Evolutionary conservation across 2,888 invertebrate species (phyloP).

Genomic region (Steinernema scapterisci): DNA sequence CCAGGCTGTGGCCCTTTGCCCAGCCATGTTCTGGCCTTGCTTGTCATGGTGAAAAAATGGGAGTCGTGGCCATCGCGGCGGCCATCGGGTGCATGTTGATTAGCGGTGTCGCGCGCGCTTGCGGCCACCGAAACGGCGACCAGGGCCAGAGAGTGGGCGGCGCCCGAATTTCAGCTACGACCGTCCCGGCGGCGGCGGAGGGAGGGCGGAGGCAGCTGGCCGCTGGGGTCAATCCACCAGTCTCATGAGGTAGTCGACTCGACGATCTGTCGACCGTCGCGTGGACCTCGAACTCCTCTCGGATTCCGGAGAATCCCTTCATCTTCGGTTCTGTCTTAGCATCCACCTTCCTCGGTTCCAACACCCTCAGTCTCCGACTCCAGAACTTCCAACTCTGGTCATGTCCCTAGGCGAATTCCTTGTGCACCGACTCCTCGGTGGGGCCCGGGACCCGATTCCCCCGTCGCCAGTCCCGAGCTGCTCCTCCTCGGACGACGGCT

Average conservation of each 20-base stretch:
- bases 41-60: background rate
- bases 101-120: conserved; percentile 13
- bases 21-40: background rate
- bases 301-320: too few relatives aligned
- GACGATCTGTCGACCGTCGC: background rate
- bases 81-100: conserved; percentile 20
- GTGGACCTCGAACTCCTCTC: background rate
- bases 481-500: conserved; percentile 19
- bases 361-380: too few relatives aligned
- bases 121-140: background rate
- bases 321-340: too few relatives aligned
- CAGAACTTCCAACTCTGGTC: too few relatives aligned
- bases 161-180: conserved; percentile 13
- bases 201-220: conserved; percentile 24
- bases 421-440: conserved; percentile 2
- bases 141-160: background rate
- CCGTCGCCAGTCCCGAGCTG: conserved; percentile 11
- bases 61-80: conserved; percentile 1
- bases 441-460: background rate
- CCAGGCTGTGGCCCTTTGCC: too few relatives aligned
- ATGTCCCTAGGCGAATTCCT: conserved; percentile 26
- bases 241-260: conserved; percentile 11
- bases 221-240: conserved; percentile 22
- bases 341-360: too few relatives aligned
- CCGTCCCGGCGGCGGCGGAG: background rate